These are phyloP conservation scores for Sebastes iracundus DNA, from an alignment of 2,797 vertebrate genomes.

Conservation along the genomic window DNA sequence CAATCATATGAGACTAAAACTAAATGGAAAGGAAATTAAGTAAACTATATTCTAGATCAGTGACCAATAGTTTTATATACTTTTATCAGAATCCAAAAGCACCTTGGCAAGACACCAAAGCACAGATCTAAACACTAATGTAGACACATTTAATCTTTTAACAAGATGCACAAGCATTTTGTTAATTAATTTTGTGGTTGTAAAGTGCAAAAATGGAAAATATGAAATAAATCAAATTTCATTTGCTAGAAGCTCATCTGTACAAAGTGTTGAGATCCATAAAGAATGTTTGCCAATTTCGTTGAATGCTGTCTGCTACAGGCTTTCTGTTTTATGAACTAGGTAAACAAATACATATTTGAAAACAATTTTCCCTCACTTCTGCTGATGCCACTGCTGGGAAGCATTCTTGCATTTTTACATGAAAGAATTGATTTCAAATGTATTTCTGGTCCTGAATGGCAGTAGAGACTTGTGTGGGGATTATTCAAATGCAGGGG, in stretches of 20 bases:
- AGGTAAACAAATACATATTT: not conserved
- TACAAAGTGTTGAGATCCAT: constrained; percentile 2
- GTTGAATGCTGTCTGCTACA: not conserved
- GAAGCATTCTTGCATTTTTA: not conserved
- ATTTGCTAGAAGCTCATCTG: constrained; percentile 7
- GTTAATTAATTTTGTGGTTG: constrained; percentile 56
- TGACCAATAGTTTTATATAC: not conserved
- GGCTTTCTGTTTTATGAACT: not conserved
- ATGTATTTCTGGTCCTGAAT: not conserved
- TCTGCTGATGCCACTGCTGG: not conserved
- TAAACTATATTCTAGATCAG: constrained; percentile 6
- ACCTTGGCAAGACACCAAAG: constrained; percentile 22
- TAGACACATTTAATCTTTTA: constrained; percentile 43
- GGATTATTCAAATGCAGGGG: not conserved
- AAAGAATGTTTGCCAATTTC: not conserved
- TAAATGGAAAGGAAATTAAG: not conserved
- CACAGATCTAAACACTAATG: constrained; percentile 43
- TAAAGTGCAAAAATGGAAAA: constrained; percentile 47
- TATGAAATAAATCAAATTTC: constrained; percentile 46
- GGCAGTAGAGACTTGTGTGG: not conserved
- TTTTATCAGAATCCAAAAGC: constrained; percentile 24
- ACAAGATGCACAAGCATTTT: constrained; percentile 45
- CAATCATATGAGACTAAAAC: not conserved
- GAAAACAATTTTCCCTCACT: not conserved
- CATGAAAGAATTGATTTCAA: not conserved